Conservation (phyloP, 2,797 vertebrate species). For the Ispidina picta region DNA sequence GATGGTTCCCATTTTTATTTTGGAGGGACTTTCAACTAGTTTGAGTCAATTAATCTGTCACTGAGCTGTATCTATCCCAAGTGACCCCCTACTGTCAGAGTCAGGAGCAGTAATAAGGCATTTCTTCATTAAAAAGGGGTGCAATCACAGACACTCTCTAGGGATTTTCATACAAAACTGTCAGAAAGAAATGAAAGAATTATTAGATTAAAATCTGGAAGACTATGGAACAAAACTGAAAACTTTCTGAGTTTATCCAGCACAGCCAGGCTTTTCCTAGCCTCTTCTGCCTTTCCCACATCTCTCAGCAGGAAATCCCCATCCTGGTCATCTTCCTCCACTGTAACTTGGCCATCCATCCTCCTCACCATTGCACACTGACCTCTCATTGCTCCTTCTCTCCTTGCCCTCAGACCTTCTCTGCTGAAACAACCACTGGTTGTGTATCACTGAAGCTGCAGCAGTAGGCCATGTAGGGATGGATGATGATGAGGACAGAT, state of each 20-base stretch:
- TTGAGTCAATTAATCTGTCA: neutral
- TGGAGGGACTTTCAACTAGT: neutral
- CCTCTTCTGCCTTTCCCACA: neutral
- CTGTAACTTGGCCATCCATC: fast-evolving
- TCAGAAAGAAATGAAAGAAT: neutral
- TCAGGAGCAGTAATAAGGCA: neutral
- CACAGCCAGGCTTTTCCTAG: neutral
- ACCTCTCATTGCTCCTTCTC: fast-evolving
- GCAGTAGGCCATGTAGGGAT: neutral
- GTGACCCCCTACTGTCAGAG: neutral
- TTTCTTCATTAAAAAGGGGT: neutral
- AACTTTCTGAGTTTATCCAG: neutral
- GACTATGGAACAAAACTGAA: neutral
- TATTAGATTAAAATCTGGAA: neutral
- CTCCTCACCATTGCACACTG: neutral
- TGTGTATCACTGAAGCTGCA: neutral
- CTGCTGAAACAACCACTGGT: neutral
- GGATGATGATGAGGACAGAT: neutral
- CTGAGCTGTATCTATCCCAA: neutral
- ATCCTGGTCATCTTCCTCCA: neutral
- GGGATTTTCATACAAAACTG: neutral
- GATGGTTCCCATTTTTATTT: neutral
- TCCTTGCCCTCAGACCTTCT: neutral
- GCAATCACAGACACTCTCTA: neutral
- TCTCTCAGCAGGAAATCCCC: neutral